Percentiles rank a stretch among this genome's conserved stretches.
Conservation (phyloP, 2,797 vertebrate genomes). For the Spea hammondii region DNA sequence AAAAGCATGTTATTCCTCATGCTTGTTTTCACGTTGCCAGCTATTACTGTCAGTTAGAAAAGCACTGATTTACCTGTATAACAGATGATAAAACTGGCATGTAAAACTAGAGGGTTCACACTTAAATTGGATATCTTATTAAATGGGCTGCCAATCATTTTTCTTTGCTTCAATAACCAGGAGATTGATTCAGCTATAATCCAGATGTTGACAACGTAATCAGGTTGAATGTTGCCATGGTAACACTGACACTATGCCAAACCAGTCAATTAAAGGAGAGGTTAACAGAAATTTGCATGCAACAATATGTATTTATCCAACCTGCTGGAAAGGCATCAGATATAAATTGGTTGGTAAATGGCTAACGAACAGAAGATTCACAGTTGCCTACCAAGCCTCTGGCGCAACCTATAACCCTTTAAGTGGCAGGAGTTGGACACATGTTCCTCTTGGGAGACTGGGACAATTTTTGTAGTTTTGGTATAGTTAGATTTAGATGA, state of each 20-base stretch:
- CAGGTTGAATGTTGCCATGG: slow-evolving; percentile 27
- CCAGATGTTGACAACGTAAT: slow-evolving; percentile 45
- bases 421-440: no score
- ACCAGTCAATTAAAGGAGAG: background rate
- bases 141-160: slow-evolving; percentile 40
- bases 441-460: no score
- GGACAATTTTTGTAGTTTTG: no score
- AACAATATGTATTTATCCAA: no score
- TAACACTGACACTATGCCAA: slow-evolving; percentile 16
- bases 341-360: no score
- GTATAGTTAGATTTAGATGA: no score
- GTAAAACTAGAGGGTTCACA: slow-evolving; percentile 20
- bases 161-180: slow-evolving; percentile 40
- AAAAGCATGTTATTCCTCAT: background rate
- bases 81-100: slow-evolving; percentile 44
- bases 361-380: no score
- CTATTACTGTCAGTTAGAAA: slow-evolving; percentile 42
- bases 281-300: background rate
- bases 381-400: no score
- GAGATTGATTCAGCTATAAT: slow-evolving; percentile 37
- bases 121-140: slow-evolving; percentile 26
- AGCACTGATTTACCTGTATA: slow-evolving; percentile 39
- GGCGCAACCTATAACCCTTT: no score
- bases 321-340: no score
- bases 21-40: slow-evolving; percentile 15